Percentiles rank a stretch among this genome's conserved stretches.
These are phyloP conservation scores for Apostichopus californicus DNA, from an alignment of 35 echinoderm and acorn worm genomes.

Conservation along the genomic window DNA sequence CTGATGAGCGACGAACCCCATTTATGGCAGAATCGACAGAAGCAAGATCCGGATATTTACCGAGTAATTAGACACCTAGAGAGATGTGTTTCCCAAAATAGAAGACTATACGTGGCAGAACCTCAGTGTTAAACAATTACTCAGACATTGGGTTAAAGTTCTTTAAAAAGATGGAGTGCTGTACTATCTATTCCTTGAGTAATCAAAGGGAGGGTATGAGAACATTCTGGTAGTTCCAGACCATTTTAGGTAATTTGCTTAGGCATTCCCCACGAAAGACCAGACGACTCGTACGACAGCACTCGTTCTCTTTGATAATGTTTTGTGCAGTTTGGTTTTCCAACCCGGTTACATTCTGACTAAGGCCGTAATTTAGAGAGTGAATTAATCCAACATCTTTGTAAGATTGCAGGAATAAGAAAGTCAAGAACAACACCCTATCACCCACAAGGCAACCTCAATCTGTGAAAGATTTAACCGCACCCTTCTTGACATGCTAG, in stretches of 20 bases:
- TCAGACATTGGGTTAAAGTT: constrained; percentile 15
- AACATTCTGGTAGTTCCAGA: constrained; percentile 73
- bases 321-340: constrained; percentile 64
- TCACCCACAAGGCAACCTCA: constrained; percentile 66
- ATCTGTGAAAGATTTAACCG: constrained; percentile 38
- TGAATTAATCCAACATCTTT: constrained; percentile 37
- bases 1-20: not conserved
- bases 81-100: not conserved
- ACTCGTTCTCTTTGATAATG: constrained; percentile 64
- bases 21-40: not conserved
- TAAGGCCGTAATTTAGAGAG: constrained; percentile 73
- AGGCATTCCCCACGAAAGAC: constrained; percentile 58
- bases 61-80: not conserved
- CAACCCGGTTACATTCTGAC: constrained; percentile 58
- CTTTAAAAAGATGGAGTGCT: constrained; percentile 26
- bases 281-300: constrained; percentile 66
- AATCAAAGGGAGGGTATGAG: constrained; percentile 17
- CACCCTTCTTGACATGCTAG: constrained; percentile 40
- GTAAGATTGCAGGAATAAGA: constrained; percentile 11
- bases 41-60: not conserved
- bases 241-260: constrained; percentile 71
- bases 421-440: constrained; percentile 52
- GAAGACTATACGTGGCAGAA: not conserved
- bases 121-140: not conserved
- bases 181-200: constrained; percentile 29